phyloP scores from a whole-genome alignment of 2,113 vertebrate genomes.

The Stomatorhinus ivindoensis region DNA sequence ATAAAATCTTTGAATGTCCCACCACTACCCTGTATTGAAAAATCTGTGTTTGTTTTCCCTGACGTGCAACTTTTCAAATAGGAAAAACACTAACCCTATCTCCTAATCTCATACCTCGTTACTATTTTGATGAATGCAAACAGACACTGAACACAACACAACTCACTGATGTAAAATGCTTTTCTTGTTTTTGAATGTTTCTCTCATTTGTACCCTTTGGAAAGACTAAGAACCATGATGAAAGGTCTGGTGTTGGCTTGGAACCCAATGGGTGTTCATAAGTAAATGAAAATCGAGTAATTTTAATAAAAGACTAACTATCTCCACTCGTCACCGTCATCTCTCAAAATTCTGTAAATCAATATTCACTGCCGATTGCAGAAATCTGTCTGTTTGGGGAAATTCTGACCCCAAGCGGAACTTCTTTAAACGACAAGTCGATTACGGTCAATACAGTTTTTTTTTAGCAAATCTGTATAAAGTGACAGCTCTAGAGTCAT shows the following conservation, averaged over 20 bases:
- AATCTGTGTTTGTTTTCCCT: neutral
- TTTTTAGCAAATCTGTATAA: neutral
- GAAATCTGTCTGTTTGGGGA: neutral
- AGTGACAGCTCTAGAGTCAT: neutral
- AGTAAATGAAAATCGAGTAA: neutral
- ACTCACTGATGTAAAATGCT: neutral
- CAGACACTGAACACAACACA: neutral
- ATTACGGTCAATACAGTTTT: neutral
- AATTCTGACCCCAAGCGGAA: neutral
- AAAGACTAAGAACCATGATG: neutral
- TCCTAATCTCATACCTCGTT: neutral
- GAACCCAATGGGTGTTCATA: neutral
- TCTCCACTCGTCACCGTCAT: neutral
- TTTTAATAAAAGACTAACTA: neutral
- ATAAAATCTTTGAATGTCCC: neutral
- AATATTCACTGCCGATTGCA: neutral
- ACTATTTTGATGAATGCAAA: constrained; percentile 9
- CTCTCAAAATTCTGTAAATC: neutral
- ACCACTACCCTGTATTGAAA: neutral
- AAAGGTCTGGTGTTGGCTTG: neutral
- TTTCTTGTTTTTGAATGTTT: neutral
- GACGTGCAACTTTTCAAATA: neutral
- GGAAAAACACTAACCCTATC: neutral
- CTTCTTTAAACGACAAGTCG: neutral
- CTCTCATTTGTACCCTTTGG: neutral